Evolutionary conservation across 2,797 vertebrate species (phyloP), one percentile per base, ranked within the genome.

Genomic region (Dicrostonyx torquatus): DNA sequence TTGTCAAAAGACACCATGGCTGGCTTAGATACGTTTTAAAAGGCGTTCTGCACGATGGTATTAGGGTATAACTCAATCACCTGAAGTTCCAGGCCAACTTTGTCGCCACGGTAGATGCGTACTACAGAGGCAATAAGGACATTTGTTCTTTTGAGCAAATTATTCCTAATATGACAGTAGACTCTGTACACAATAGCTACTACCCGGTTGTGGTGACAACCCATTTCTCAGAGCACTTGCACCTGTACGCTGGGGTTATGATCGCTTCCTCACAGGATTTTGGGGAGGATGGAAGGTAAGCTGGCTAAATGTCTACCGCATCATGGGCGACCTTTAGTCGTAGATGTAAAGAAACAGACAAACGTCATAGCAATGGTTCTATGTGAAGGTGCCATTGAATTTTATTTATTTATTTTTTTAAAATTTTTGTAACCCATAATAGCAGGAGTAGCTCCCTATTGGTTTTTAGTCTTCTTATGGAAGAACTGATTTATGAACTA

Each of bases 401-500:
- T 90, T 91, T 75, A 83, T 45, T 15, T n/a, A n/a, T 90, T 92
- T 88, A 83, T 31, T 89, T 91, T n/a, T 89, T 83, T 12, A 68
- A 6, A 40, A 22, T 13, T 22, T 82, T 70, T 89, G 29, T 24
- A 83, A 43, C 43, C 78, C 66, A 1, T 48, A 60, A 80, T 62
- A 60, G 45, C 50, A 83, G 13, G 3, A 48, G 11, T 70, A 60
- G 29, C 40, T 79, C 10, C n/a, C 70, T 88, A 22, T 14, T 77
- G 17, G 31, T 50, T 93, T 55, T 26, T 3, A 37, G 0, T 62
- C 60, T 60, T 83, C 43, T 85, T 55, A 1, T 9, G 14, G 43
- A 91, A 91, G 24, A 88, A 68, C 10, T 77, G 22, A 55, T 88
- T 84, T 48, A 34, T 11, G 18, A 92, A 73, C 31, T 90, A 92